These are phyloP conservation scores for Mustela nigripes DNA, from an alignment of 2,113 vertebrate species.

Conservation along the genomic window DNA sequence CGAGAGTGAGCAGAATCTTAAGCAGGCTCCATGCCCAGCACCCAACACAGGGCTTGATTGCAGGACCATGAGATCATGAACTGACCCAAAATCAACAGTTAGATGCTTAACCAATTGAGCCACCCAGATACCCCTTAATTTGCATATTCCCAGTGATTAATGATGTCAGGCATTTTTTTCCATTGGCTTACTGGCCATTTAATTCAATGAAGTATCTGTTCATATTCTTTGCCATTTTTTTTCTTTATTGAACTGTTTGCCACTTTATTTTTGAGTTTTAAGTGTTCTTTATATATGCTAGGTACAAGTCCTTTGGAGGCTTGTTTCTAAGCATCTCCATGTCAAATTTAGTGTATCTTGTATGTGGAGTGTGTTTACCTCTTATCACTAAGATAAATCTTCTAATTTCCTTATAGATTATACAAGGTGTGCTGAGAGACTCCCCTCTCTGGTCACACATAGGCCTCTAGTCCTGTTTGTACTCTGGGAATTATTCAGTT, in stretches of 20 bases:
- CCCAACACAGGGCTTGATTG: neutral
- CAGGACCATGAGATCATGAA: neutral
- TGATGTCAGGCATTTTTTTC: neutral
- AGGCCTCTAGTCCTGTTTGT: neutral
- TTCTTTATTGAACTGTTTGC: neutral
- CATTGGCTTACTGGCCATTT: neutral
- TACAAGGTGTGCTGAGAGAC: neutral
- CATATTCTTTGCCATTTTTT: neutral
- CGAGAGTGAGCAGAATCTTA: neutral
- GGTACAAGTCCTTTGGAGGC: neutral
- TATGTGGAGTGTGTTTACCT: neutral
- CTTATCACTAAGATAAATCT: neutral
- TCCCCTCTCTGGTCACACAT: neutral
- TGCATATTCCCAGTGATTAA: neutral
- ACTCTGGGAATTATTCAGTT: neutral
- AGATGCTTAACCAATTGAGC: neutral
- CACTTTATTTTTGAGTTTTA: neutral
- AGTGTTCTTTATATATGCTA: neutral
- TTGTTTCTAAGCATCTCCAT: neutral
- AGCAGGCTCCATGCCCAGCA: neutral
- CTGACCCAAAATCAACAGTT: neutral
- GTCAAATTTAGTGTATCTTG: neutral
- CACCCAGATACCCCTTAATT: neutral
- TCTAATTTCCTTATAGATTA: neutral
- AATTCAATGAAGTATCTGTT: neutral